Conservation (phyloP, 2,113 vertebrate genomes). For the Callionymus lyra region DNA sequence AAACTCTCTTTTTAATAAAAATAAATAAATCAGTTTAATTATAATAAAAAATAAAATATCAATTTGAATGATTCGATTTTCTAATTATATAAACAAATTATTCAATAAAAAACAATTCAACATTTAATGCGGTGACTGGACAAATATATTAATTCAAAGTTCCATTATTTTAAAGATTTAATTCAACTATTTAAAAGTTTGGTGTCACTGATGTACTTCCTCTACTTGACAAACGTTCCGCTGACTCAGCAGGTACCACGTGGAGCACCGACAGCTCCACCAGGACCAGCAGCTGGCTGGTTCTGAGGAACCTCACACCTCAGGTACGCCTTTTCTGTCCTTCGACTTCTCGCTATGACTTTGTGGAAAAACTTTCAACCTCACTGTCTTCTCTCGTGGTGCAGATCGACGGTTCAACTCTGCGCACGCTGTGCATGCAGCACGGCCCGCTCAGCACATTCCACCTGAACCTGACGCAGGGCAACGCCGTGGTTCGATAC, state of each 20-base stretch:
- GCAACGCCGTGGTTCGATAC: constrained; percentile 93
- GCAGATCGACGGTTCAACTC: constrained; percentile 91
- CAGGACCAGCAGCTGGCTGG: constrained; percentile 95
- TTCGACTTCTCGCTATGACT: no score
- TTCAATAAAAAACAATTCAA: no score
- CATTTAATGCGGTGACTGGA: no score
- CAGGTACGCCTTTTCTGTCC: constrained; percentile 67
- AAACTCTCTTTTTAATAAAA: no score
- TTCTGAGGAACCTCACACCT: constrained; percentile 95
- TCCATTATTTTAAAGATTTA: no score
- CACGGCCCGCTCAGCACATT: constrained; percentile 94
- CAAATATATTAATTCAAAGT: no score
- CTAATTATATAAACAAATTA: no score
- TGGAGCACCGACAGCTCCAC: constrained; percentile 94
- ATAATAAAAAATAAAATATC: no score
- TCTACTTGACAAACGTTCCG: neutral
- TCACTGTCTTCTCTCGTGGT: neutral
- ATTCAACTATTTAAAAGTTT: no score
- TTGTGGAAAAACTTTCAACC: neutral
- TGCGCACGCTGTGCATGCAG: constrained; percentile 92
- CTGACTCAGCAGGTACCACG: constrained; percentile 74
- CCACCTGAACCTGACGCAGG: constrained; percentile 96
- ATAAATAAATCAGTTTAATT: no score
- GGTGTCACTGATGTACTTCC: neutral
- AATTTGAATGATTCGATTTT: no score